Conservation (phyloP, 1,140 invertebrate genomes). For the Heliconius congener region DNA sequence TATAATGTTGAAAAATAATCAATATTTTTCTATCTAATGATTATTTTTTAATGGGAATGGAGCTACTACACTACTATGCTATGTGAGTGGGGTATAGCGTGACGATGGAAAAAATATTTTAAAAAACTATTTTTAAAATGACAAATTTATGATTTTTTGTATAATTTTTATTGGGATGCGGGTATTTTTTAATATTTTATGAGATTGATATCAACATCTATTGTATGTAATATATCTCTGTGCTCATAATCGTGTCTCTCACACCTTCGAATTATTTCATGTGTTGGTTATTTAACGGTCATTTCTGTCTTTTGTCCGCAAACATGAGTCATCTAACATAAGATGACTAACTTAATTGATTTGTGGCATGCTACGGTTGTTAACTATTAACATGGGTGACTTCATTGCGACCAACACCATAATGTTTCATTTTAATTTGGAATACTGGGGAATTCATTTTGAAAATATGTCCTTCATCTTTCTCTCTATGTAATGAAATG, state of each 20-base stretch:
- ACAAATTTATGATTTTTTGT: background rate
- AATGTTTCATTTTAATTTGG: background rate
- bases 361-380: slow-evolving; percentile 69
- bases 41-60: too few relatives aligned
- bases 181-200: background rate
- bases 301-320: slow-evolving; percentile 28
- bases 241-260: background rate
- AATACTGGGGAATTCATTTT: background rate
- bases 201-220: background rate
- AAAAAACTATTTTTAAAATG: background rate
- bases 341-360: slow-evolving; percentile 76
- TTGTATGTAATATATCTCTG: background rate
- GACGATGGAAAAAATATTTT: too few relatives aligned
- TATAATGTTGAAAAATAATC: background rate
- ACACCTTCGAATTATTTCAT: slow-evolving; percentile 8
- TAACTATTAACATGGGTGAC: slow-evolving; percentile 70
- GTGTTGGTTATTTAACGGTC: slow-evolving; percentile 4
- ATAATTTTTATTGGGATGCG: background rate
- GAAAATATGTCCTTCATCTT: background rate
- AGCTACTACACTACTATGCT: too few relatives aligned
- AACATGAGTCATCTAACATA: slow-evolving; percentile 33
- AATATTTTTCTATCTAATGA: too few relatives aligned
- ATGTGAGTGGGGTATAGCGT: too few relatives aligned
- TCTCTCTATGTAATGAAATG: too few relatives aligned
- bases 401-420: slow-evolving; percentile 48